Conservation (phyloP, 1,140 invertebrate genomes). For the Hirudo medicinalis region DNA sequence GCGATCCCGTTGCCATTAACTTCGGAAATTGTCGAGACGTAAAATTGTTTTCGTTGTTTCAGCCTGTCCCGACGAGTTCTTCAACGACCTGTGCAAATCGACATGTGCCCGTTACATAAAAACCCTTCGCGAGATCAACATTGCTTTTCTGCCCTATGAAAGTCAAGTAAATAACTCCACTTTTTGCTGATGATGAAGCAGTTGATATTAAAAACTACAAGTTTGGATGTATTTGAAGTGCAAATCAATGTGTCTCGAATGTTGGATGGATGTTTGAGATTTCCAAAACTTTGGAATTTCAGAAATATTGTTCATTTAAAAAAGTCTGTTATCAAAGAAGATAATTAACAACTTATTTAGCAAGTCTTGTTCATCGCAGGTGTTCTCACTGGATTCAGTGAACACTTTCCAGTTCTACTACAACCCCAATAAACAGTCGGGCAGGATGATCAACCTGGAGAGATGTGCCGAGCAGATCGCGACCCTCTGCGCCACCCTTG, state of each 20-base stretch:
- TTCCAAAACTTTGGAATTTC: too few species aligned
- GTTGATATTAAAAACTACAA: too few species aligned
- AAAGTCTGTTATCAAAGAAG: too few species aligned
- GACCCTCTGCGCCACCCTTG: constrained; percentile 94
- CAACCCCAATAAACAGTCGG: constrained; percentile 63
- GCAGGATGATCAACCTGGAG: constrained; percentile 48
- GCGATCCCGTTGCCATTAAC: neutral
- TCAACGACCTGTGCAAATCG: constrained; percentile 75
- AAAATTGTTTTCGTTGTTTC: constrained; percentile 32
- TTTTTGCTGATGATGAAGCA: too few species aligned
- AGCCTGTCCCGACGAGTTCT: constrained; percentile 84
- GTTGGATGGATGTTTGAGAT: too few species aligned
- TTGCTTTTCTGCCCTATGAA: constrained; percentile 93
- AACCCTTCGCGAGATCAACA: constrained; percentile 95
- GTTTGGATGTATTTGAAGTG: too few species aligned
- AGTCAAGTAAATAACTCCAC: constrained; percentile 60
- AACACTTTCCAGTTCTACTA: constrained; percentile 95
- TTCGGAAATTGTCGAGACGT: neutral
- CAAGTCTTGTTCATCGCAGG: constrained; percentile 46
- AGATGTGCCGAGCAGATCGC: constrained; percentile 91
- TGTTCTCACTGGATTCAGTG: constrained; percentile 88
- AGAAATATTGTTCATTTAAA: too few species aligned
- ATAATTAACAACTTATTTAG: too few species aligned
- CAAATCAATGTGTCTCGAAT: too few species aligned
- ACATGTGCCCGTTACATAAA: constrained; percentile 74